These are phyloP conservation scores for Lycaena phlaeas DNA, from an alignment of 2,888 invertebrate genomes.

Conservation along the genomic window DNA sequence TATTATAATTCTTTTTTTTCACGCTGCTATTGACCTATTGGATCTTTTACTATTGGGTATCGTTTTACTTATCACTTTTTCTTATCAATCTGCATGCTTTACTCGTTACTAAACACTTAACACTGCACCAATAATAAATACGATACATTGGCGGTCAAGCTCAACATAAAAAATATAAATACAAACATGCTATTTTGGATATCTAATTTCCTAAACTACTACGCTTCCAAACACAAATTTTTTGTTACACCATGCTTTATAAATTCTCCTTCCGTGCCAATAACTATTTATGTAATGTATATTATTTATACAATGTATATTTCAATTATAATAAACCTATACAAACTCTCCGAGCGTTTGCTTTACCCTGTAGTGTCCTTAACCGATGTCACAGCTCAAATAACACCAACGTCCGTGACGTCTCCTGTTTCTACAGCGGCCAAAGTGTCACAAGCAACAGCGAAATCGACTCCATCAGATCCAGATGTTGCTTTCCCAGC, in stretches of 20 bases:
- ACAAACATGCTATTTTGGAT: slow-evolving; percentile 64
- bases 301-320: slow-evolving; percentile 37
- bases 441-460: slow-evolving; percentile 39
- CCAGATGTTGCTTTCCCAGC: slow-evolving; percentile 79
- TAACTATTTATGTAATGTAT: slow-evolving; percentile 27
- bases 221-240: slow-evolving; percentile 53
- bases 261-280: slow-evolving; percentile 27
- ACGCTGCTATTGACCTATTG: slow-evolving; percentile 64
- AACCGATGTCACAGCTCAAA: slow-evolving; percentile 69
- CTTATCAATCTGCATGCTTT: slow-evolving; percentile 43
- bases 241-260: slow-evolving; percentile 28
- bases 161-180: slow-evolving; percentile 67
- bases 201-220: slow-evolving; percentile 33
- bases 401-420: slow-evolving; percentile 61
- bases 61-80: slow-evolving; percentile 32
- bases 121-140: slow-evolving; percentile 59
- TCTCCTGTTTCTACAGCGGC: slow-evolving; percentile 57
- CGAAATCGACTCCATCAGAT: slow-evolving; percentile 52
- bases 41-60: slow-evolving; percentile 66
- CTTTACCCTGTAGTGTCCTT: slow-evolving; percentile 54
- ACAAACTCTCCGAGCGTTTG: slow-evolving; percentile 28
- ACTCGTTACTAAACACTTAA: slow-evolving; percentile 29
- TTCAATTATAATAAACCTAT: slow-evolving; percentile 38
- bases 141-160: slow-evolving; percentile 63
- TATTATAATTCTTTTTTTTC: slow-evolving; percentile 61